Evolutionary conservation across 2,113 vertebrate species (phyloP), one percentile per base, ranked within the genome.

Genomic region (Periophthalmodon schlosseri): DNA sequence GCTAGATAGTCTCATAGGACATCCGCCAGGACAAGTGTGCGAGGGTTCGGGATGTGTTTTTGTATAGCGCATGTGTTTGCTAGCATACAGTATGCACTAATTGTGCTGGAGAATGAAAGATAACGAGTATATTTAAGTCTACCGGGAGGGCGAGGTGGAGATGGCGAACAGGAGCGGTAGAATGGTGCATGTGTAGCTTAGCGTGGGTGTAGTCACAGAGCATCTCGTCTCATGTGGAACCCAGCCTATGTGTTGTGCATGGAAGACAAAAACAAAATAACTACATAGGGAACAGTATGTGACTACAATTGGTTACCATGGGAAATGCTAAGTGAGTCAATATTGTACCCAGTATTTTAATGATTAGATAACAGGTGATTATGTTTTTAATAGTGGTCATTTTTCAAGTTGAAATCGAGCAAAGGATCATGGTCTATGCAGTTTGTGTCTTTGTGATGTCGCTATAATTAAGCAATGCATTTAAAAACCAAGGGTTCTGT

Each of bases 1-100:
- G 79, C 79, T 81, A 87, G 86, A 85, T 21, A 79, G 87, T 86
- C 85, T 88, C 90, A 39, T 0, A 88, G 90, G 88, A 90, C 86
- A 74, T 67, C 74, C 68, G 77, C 85, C 84, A 56, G 79, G 36
- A 74, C 28, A 4, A 64, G 68, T 20, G 73, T 14, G 34, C 36
- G 73, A 47, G 74, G 66, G 56, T n/a, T 28, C 9, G 39, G n/a
- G 68, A 68, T 5, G 18, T 11, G 21, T 65, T 65, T 65, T n/a
- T 66, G 49, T 64, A 18, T 11, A 11, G 10, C 54, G 58, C 60
- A 36, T 70, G 15, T 78, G 52, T 61, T 56, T 68, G 47, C 75
- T 68, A 46, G 72, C 64, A 72, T 56, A 23, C 20, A 58, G 28
- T 28, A 44, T 72, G 44, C 28, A 69, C 69, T 80, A 63, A 70